Conservation (phyloP, 2,113 vertebrate species). For the Crotalus horridus region DNA sequence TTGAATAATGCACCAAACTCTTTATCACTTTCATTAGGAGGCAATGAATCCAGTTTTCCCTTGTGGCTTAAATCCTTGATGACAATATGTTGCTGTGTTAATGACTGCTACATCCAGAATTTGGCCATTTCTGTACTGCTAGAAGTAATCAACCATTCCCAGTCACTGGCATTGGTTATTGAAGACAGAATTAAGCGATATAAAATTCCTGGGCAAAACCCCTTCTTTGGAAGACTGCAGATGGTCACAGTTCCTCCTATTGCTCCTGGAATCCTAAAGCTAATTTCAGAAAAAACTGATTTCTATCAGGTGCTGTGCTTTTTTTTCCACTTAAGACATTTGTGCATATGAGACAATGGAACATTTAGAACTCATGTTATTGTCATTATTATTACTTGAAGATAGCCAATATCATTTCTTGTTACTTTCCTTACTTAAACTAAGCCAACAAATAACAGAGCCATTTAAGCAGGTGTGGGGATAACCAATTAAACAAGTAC, state of each 20-base stretch:
- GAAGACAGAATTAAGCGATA: constrained; percentile 89
- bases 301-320: constrained; percentile 84
- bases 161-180: constrained; percentile 90
- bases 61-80: constrained; percentile 89
- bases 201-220: constrained; percentile 77
- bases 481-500: not conserved
- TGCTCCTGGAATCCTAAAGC: constrained; percentile 74
- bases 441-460: not conserved
- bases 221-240: constrained; percentile 85
- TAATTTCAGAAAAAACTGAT: constrained; percentile 85
- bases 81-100: constrained; percentile 87
- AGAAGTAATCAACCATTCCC: constrained; percentile 92
- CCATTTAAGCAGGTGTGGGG: not conserved
- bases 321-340: not conserved
- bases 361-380: not conserved
- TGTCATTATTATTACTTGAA: not conserved
- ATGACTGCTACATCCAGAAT: constrained; percentile 85
- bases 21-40: constrained; percentile 52
- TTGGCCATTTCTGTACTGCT: constrained; percentile 87
- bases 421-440: not conserved
- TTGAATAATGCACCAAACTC: not conserved
- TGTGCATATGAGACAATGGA: not conserved
- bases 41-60: constrained; percentile 70
- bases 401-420: not conserved
- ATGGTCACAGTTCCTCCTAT: constrained; percentile 94